Percentiles rank a stretch among this genome's conserved stretches.
Conservation (phyloP, 1,140 invertebrate species). For the Drosophila pruinosa region DNA sequence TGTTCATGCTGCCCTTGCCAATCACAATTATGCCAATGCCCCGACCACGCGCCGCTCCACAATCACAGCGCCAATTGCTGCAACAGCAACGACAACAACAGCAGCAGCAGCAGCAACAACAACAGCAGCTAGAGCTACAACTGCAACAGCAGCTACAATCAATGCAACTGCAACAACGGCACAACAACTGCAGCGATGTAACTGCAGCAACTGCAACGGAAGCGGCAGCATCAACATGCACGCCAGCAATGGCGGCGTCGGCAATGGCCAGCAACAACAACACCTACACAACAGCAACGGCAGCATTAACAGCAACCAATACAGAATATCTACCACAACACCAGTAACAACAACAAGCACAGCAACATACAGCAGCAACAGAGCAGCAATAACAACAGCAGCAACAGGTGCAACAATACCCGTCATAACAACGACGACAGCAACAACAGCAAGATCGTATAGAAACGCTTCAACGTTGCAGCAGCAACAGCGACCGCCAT, state of each 20-base stretch:
- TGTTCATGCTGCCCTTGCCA: slow-evolving; percentile 78
- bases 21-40: slow-evolving; percentile 56
- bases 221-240: slow-evolving; percentile 14
- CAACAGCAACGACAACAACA: slow-evolving; percentile 1
- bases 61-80: not conserved
- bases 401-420: not conserved
- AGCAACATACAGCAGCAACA: not conserved
- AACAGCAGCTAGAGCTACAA: not conserved
- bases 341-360: not conserved
- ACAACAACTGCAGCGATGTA: slow-evolving; percentile 7
- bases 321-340: not conserved
- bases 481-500: not conserved
- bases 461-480: not conserved
- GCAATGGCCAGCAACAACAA: slow-evolving; percentile 14
- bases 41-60: slow-evolving; percentile 19
- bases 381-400: not conserved
- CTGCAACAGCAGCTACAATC: not conserved
- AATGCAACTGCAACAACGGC: slow-evolving; percentile 4
- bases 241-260: no score
- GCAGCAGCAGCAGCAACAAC: not conserved
- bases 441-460: not conserved
- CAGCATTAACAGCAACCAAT: slow-evolving; percentile 12
- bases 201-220: slow-evolving; percentile 9
- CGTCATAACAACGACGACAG: not conserved
- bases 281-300: slow-evolving; percentile 7